Evolutionary conservation across 1,140 invertebrate genomes (phyloP).

Genomic region (Drosophila insularis): DNA sequence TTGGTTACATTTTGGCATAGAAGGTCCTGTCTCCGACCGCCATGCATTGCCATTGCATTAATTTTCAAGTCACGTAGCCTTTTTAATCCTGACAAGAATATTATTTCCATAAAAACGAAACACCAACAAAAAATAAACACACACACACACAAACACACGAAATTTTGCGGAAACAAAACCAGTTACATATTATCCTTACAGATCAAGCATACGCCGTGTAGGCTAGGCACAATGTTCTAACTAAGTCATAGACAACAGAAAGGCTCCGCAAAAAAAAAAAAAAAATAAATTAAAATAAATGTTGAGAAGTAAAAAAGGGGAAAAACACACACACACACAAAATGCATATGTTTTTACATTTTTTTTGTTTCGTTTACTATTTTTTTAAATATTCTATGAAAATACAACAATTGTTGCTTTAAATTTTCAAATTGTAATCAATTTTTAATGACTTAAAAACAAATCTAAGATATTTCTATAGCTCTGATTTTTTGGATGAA

Average conservation of each 20-base stretch:
- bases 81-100: constrained; percentile 82
- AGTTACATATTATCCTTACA: constrained; percentile 21
- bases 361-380: not conserved
- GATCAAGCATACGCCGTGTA: constrained; percentile 57
- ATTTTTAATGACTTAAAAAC: no score
- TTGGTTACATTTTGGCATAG: constrained; percentile 23
- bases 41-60: constrained; percentile 59
- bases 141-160: constrained; percentile 13
- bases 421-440: no score
- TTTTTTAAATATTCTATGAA: not conserved
- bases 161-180: constrained; percentile 9
- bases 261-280: not conserved
- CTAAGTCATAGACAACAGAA: constrained; percentile 43
- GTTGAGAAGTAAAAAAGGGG: not conserved
- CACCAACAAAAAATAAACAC: constrained; percentile 30
- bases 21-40: constrained; percentile 39
- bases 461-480: no score
- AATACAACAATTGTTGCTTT: no score
- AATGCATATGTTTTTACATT: constrained; percentile 41
- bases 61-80: constrained; percentile 79
- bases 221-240: constrained; percentile 27
- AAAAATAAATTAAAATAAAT: no score
- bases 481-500: no score
- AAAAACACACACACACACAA: not conserved
- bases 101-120: constrained; percentile 78